A percentile compares a stretch with the other conserved stretches of the same genome.
phyloP scores from a whole-genome alignment of 2,797 vertebrate genomes.

The Falco cherrug region DNA sequence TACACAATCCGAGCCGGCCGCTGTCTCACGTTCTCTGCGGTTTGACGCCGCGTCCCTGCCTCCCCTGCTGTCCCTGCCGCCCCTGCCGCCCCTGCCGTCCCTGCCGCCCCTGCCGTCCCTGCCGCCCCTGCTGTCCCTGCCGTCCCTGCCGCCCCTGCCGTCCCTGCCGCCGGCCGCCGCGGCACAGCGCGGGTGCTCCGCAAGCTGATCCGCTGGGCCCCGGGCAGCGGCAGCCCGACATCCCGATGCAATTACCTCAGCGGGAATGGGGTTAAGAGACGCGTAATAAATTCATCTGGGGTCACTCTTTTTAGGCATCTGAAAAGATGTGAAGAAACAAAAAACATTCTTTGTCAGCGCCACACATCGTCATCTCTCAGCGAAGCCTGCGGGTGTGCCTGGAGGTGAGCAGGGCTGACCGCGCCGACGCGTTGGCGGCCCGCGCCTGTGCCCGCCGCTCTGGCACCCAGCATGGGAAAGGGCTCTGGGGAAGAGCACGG shows the following conservation, averaged over 20 bases:
- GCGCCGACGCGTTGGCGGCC: background rate
- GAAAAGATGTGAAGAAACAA: background rate
- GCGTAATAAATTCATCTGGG: background rate
- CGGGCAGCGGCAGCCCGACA: background rate
- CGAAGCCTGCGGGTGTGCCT: background rate
- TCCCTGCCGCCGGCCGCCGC: background rate
- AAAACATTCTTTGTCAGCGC: rapidly evolving
- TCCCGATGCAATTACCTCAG: background rate
- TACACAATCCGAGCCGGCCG: background rate
- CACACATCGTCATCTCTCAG: background rate
- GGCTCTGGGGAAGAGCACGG: background rate
- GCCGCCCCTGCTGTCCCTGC: background rate
- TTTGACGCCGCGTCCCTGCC: background rate
- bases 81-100: too few relatives aligned
- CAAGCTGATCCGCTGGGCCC: background rate
- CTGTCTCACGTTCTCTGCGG: background rate
- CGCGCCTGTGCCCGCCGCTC: rapidly evolving
- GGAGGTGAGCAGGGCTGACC: rapidly evolving
- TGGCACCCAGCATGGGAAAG: background rate
- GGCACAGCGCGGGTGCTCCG: background rate
- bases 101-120: background rate
- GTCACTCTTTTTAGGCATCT: background rate
- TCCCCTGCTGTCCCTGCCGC: too few relatives aligned
- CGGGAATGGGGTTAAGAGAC: background rate
- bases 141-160: background rate